A percentile compares a stretch with the other conserved stretches of the same genome.
These are phyloP conservation scores for Agrotis puta DNA, from an alignment of 2,888 invertebrate species.

Conservation along the genomic window DNA sequence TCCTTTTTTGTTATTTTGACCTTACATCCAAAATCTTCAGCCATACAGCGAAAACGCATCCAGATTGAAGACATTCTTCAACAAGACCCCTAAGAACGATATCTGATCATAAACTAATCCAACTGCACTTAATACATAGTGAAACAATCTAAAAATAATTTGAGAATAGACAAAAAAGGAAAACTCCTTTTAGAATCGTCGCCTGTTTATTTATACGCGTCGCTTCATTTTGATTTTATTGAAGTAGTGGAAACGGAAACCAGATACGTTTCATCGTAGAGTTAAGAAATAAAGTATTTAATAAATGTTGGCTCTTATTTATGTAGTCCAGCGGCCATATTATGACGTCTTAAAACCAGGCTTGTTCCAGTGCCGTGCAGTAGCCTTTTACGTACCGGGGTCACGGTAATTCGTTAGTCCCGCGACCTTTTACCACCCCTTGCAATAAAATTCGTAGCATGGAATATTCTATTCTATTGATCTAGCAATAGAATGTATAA, in stretches of 20 bases:
- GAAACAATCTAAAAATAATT: constrained; percentile 42
- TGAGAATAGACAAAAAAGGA: constrained; percentile 38
- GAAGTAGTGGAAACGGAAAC: constrained; percentile 46
- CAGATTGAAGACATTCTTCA: neutral
- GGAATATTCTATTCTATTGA: too few species aligned
- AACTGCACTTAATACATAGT: constrained; percentile 3
- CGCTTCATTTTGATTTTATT: constrained; percentile 50
- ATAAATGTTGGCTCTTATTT: constrained; percentile 23
- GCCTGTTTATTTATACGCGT: constrained; percentile 48
- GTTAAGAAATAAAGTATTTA: constrained; percentile 33
- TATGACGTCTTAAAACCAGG: too few species aligned
- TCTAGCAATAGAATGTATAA: too few species aligned
- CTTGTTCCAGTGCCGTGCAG: too few species aligned
- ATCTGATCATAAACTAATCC: constrained; percentile 5
- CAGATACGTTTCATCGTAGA: constrained; percentile 32
- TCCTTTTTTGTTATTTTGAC: too few species aligned
- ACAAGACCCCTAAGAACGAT: neutral
- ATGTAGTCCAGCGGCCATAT: constrained; percentile 12
- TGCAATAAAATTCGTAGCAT: too few species aligned
- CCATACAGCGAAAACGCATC: neutral
- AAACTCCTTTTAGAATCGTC: constrained; percentile 35
- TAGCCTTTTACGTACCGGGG: too few species aligned
- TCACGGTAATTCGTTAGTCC: too few species aligned
- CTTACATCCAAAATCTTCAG: neutral
- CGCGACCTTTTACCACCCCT: too few species aligned